These are phyloP conservation scores for Cataglyphis livida DNA, from an alignment of 2,888 invertebrate species.

Conservation along the genomic window DNA sequence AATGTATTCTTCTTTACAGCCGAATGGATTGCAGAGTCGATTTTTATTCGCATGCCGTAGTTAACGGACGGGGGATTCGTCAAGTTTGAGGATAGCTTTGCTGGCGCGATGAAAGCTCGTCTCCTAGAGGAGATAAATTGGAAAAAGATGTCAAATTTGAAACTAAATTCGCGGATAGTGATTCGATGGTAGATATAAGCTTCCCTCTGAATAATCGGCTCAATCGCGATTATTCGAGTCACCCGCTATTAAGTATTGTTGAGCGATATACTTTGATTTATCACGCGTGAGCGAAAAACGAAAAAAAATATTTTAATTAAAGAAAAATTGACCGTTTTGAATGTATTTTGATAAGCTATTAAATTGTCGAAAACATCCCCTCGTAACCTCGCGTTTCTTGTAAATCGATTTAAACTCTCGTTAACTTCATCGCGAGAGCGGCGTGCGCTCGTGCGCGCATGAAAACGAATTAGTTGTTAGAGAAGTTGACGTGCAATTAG, in stretches of 20 bases:
- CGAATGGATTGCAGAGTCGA: slow-evolving; percentile 61
- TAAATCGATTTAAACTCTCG: slow-evolving; percentile 67
- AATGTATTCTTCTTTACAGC: slow-evolving; percentile 58
- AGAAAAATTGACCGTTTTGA: not conserved
- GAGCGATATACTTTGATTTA: not conserved
- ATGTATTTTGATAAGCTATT: not conserved
- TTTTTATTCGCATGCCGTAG: slow-evolving; percentile 44
- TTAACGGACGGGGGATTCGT: slow-evolving; percentile 50
- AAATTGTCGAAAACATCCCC: not conserved
- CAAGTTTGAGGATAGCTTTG: slow-evolving; percentile 59
- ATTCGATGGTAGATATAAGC: slow-evolving; percentile 6
- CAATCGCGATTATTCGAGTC: not conserved
- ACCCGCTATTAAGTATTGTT: not conserved
- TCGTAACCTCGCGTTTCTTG: slow-evolving; percentile 50
- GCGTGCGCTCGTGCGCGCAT: slow-evolving; percentile 34
- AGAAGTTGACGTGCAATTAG: slow-evolving; percentile 66
- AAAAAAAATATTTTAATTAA: not conserved
- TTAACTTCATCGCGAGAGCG: slow-evolving; percentile 61
- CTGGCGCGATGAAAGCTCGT: slow-evolving; percentile 52
- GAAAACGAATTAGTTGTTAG: slow-evolving; percentile 64
- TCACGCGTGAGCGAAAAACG: not conserved
- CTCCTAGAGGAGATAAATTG: slow-evolving; percentile 54
- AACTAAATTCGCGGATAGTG: slow-evolving; percentile 26
- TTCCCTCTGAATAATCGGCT: not conserved
- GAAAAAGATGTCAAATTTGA: slow-evolving; percentile 58